Evolutionary conservation across 2,797 vertebrate genomes (phyloP).

Genomic region (Tamandua tetradactyla): DNA sequence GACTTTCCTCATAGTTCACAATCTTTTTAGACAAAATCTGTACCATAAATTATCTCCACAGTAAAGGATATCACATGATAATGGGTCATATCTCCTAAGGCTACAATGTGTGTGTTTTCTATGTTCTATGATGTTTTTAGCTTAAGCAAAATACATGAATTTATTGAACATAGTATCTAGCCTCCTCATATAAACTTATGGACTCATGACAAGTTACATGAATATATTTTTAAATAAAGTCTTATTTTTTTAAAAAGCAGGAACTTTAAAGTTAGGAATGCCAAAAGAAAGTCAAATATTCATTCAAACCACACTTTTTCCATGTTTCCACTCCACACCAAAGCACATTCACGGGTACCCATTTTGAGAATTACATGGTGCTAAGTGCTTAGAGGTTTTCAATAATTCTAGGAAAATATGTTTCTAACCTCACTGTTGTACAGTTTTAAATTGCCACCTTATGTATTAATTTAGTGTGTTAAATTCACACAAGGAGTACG

Average conservation of each 20-base stretch:
- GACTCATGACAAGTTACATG: neutral
- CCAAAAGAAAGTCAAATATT: conserved; percentile 55
- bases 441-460: conserved; percentile 35
- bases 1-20: conserved; percentile 36
- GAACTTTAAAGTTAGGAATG: conserved; percentile 49
- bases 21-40: conserved; percentile 60
- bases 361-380: neutral
- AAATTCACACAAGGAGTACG: conserved; percentile 8
- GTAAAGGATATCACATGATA: conserved; percentile 38
- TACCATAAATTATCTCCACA: conserved; percentile 54
- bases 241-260: conserved; percentile 18
- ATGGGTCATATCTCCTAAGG: conserved; percentile 15
- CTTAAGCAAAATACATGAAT: conserved; percentile 46
- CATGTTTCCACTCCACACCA: neutral
- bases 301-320: conserved; percentile 50
- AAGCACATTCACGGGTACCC: neutral
- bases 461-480: conserved; percentile 13
- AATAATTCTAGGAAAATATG: conserved; percentile 29
- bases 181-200: neutral
- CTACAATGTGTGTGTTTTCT: neutral
- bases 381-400: conserved; percentile 30
- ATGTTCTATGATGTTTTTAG: neutral
- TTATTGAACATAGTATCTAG: neutral
- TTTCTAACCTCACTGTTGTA: neutral
- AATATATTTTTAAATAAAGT: conserved; percentile 29